A percentile compares a stretch with the other conserved stretches of the same genome.
Evolutionary conservation across 2,888 invertebrate genomes (phyloP).

Genomic region (Drosophila fungiperda): DNA sequence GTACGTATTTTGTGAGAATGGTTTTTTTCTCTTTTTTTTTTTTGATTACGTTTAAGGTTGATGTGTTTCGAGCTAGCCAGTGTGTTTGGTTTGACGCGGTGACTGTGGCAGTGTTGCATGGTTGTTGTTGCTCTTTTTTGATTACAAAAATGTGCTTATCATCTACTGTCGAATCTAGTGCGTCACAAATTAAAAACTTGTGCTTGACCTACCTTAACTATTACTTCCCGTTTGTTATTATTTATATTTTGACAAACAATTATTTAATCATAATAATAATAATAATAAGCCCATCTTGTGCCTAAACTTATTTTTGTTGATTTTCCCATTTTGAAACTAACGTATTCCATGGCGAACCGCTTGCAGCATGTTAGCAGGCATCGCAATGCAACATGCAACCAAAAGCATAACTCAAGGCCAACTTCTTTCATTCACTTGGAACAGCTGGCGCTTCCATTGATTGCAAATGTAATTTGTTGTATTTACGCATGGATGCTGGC

Average conservation of each 20-base stretch:
- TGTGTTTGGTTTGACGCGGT: slow-evolving; percentile 7
- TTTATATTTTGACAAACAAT: background rate
- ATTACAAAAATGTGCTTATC: background rate
- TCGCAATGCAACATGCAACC: slow-evolving; percentile 49
- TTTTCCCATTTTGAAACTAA: background rate
- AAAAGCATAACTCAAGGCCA: slow-evolving; percentile 12
- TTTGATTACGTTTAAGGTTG: slow-evolving; percentile 30
- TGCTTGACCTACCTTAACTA: background rate
- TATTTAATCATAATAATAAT: background rate
- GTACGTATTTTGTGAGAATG: slow-evolving; percentile 6
- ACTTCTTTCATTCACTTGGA: slow-evolving; percentile 27
- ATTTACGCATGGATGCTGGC: slow-evolving; percentile 43
- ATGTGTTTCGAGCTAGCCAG: background rate
- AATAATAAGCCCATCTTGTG: background rate
- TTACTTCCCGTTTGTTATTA: background rate
- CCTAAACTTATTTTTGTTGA: background rate
- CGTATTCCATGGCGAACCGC: slow-evolving; percentile 6
- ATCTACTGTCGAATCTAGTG: background rate
- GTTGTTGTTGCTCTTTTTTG: background rate
- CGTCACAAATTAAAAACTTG: background rate
- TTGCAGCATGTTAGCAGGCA: slow-evolving; percentile 39
- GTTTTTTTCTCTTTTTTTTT: slow-evolving; percentile 21
- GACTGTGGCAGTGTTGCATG: background rate
- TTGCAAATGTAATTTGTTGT: slow-evolving; percentile 17
- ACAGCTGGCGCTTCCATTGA: slow-evolving; percentile 1